Evolutionary conservation across 2,113 vertebrate genomes (phyloP).

Genomic region (Stegostoma tigrinum): DNA sequence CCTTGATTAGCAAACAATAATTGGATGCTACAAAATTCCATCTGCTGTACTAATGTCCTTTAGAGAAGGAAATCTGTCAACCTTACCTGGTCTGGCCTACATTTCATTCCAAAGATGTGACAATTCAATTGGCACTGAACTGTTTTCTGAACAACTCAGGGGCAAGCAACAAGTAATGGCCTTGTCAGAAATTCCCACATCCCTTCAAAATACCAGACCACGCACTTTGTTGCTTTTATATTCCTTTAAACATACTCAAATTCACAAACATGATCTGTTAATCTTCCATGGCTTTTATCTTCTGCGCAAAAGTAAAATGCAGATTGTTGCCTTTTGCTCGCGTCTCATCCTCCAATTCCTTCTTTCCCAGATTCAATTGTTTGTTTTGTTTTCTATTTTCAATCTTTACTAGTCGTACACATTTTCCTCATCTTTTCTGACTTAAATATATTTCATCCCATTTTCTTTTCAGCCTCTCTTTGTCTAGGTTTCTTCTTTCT

Average conservation of each 20-base stretch:
- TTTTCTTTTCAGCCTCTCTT: background rate
- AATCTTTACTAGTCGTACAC: background rate
- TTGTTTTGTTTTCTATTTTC: background rate
- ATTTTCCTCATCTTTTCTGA: background rate
- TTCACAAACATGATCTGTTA: background rate
- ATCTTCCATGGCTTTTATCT: background rate
- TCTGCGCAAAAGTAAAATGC: background rate
- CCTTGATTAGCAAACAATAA: too few relatives aligned
- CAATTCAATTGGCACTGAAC: too few relatives aligned
- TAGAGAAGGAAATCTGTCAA: too few relatives aligned
- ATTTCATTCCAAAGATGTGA: too few relatives aligned
- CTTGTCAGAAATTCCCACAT: too few relatives aligned
- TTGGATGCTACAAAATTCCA: too few relatives aligned
- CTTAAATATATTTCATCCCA: background rate
- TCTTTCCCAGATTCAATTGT: background rate
- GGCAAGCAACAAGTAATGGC: too few relatives aligned
- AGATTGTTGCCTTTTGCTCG: background rate
- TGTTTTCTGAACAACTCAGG: too few relatives aligned
- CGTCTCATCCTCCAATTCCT: background rate
- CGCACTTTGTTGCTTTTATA: background rate
- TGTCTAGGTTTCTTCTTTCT: background rate
- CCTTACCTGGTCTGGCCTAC: too few relatives aligned
- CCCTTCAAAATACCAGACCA: too few relatives aligned
- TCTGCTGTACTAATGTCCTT: too few relatives aligned
- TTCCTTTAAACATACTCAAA: background rate